Evolutionary conservation across 2,113 vertebrate species (phyloP), one percentile per base, ranked within the genome.

Genomic region (Elgaria multicarinata): DNA sequence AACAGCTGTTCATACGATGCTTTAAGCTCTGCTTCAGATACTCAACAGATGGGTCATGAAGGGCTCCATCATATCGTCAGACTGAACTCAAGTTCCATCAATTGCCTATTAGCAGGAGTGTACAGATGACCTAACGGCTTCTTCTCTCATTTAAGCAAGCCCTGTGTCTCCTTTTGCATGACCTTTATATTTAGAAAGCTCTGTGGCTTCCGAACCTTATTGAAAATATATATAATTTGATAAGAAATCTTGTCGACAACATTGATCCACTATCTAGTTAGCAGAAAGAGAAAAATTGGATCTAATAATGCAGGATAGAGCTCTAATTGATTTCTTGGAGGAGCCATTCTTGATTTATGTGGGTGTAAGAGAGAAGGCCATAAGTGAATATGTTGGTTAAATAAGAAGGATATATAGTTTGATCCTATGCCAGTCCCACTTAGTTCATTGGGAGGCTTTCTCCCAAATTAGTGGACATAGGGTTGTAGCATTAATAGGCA

Each of bases 181-280:
- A 33, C 36, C 26, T 90, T 36, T 39, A 26, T 18, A 82, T 86
- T 74, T n/a, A 80, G n/a, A 74, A 58, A 72, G 66, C 50, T 36
- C 22, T n/a, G 50, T 36, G 0, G 74, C 58, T 76, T 87, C 39
- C 64, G n/a, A 87, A 26, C 3, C 79, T 76, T 74, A 77, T 90
- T 75, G 90, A 81, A 64, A 76, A 69, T 72, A n/a, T 81, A 93
- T 77, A 39, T 72, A 71, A 72, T 81, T 81, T 81, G 53, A 62
- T 46, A 85, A 89, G 87, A 67, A 82, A 69, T 6, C n/a, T 58
- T 86, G 4, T 24, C 20, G 82, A 20, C 0, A 33, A 14, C 67
- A 87, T 64, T 84, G 86, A 83, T 53, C 50, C 78, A 89, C 53
- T 33, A 2, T 9, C 26, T 46, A 67, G 72, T 66, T 67, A 42